phyloP scores from a whole-genome alignment of 2,888 invertebrate species.

The Tachina grossa region DNA sequence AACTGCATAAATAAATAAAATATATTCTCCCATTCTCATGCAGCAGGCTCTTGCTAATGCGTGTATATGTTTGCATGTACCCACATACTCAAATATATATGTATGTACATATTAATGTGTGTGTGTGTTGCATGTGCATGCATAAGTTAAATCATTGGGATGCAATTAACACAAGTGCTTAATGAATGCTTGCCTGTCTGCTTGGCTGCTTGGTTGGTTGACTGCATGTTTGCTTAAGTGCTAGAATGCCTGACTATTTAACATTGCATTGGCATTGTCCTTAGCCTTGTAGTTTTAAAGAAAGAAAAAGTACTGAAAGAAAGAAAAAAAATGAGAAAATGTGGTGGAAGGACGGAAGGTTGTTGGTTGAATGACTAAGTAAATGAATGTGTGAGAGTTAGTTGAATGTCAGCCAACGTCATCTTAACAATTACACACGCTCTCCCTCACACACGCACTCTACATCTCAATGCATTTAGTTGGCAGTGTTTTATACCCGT shows the following conservation, averaged over 20 bases:
- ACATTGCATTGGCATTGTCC: constrained; percentile 71
- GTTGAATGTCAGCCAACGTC: constrained; percentile 72
- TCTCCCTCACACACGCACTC: constrained; percentile 23
- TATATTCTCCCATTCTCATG: constrained; percentile 6
- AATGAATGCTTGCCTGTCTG: constrained; percentile 67
- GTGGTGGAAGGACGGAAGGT: constrained; percentile 35
- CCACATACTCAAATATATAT: not conserved
- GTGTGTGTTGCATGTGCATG: constrained; percentile 58
- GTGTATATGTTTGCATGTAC: constrained; percentile 6
- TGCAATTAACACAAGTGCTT: constrained; percentile 81
- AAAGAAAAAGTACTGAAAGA: constrained; percentile 12
- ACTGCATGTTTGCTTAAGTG: constrained; percentile 57
- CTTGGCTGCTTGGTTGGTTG: constrained; percentile 38
- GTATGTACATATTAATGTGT: too few relatives aligned
- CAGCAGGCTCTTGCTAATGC: not conserved
- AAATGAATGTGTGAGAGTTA: constrained; percentile 33
- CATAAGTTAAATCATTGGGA: constrained; percentile 72
- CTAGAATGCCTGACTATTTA: constrained; percentile 64
- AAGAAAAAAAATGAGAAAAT: not conserved
- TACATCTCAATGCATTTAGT: constrained; percentile 9
- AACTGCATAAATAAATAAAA: constrained; percentile 47
- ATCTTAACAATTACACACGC: constrained; percentile 61
- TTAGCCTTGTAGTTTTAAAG: constrained; percentile 69
- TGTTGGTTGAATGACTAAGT: constrained; percentile 53
- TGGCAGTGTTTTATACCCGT: not conserved